These are phyloP conservation scores for Protophormia terraenovae DNA, from an alignment of 2,888 invertebrate species.

Conservation along the genomic window DNA sequence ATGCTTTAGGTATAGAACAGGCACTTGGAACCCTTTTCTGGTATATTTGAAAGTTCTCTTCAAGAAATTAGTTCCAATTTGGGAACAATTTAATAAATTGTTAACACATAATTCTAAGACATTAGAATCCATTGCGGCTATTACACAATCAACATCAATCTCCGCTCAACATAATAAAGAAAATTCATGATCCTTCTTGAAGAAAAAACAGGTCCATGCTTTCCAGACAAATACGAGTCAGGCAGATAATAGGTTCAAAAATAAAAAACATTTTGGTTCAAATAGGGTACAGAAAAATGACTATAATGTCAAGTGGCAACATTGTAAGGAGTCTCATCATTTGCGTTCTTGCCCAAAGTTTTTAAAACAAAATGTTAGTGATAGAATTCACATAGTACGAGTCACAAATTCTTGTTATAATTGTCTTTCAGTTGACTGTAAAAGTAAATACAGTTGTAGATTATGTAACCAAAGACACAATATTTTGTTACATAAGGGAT, in stretches of 20 bases:
- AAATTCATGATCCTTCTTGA: not conserved
- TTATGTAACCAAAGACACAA: not conserved
- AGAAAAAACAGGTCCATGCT: not conserved
- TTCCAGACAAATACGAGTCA: not conserved
- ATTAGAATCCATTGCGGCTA: too few relatives aligned
- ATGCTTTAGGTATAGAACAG: not conserved
- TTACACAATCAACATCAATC: too few relatives aligned
- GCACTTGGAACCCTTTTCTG: not conserved
- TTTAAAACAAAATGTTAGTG: not conserved
- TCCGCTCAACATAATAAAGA: not conserved
- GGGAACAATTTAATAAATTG: too few relatives aligned
- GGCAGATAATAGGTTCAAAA: not conserved
- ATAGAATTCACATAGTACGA: not conserved
- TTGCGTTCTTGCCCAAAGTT: not conserved
- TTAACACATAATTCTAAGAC: too few relatives aligned
- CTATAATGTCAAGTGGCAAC: not conserved
- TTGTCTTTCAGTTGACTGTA: not conserved
- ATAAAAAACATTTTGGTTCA: not conserved
- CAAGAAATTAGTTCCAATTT: not conserved
- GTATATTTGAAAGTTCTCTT: not conserved
- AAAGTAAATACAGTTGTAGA: slow-evolving; percentile 1
- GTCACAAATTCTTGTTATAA: not conserved
- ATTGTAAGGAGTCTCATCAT: too few relatives aligned
- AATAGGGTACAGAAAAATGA: not conserved
- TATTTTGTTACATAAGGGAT: not conserved